Conservation (phyloP, 2,797 vertebrate species). For the Hoplostethus atlanticus region DNA sequence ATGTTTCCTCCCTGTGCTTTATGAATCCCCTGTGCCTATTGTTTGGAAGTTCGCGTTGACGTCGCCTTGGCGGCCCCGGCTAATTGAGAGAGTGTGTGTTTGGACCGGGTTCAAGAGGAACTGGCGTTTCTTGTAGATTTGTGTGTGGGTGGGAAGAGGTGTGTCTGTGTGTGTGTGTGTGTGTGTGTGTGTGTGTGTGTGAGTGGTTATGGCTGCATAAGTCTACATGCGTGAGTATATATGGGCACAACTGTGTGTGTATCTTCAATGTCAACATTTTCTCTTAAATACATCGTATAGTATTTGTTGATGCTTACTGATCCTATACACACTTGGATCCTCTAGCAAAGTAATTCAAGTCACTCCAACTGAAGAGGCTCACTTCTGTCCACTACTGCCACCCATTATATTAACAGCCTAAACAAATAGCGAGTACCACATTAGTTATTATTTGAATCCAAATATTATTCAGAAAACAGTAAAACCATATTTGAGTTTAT, state of each 20-base stretch:
- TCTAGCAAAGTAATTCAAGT: slow-evolving; percentile 8
- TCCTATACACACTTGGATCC: neutral
- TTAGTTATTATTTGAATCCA: slow-evolving; percentile 24
- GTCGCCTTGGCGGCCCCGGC: slow-evolving; percentile 74
- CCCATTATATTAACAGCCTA: slow-evolving; percentile 49
- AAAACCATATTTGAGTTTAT: slow-evolving; percentile 33
- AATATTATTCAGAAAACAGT: neutral
- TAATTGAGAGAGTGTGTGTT: slow-evolving; percentile 82
- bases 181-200: slow-evolving; percentile 20
- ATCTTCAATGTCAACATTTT: slow-evolving; percentile 11
- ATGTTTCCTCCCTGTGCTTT: slow-evolving; percentile 81
- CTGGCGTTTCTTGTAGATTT: slow-evolving; percentile 57
- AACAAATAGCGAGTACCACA: slow-evolving; percentile 37
- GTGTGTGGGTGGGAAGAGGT: slow-evolving; percentile 42
- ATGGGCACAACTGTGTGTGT: neutral
- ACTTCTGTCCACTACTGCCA: slow-evolving; percentile 2
- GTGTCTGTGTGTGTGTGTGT: slow-evolving; percentile 20
- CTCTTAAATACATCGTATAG: slow-evolving; percentile 16
- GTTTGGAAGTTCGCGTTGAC: slow-evolving; percentile 79
- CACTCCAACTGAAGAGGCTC: neutral
- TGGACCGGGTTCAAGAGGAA: slow-evolving; percentile 79
- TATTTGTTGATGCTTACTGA: slow-evolving; percentile 20
- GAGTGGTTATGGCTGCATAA: neutral
- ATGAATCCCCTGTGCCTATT: slow-evolving; percentile 82
- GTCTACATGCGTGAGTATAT: slow-evolving; percentile 38